phyloP scores from a whole-genome alignment of 2,888 invertebrate species.

The Bellardia bayeri region DNA sequence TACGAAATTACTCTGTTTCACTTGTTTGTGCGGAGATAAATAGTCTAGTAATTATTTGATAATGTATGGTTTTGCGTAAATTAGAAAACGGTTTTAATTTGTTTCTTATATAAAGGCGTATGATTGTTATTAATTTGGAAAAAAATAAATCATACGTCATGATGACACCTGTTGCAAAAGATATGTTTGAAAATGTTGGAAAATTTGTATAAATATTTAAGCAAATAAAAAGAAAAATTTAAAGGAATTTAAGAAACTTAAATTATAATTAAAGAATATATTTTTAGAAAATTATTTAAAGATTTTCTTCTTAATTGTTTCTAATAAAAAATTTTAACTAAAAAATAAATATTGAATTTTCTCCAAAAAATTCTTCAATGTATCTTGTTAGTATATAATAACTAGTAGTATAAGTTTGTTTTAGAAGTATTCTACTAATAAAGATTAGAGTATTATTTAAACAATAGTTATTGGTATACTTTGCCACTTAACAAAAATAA shows the following conservation, averaged over 20 bases:
- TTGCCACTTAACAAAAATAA: conserved; percentile 23
- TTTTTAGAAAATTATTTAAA: too few relatives aligned
- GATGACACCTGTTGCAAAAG: conserved; percentile 37
- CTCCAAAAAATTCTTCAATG: too few relatives aligned
- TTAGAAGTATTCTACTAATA: conserved; percentile 6
- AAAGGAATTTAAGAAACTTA: too few relatives aligned
- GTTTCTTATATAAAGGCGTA: conserved; percentile 23
- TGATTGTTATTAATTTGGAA: conserved; percentile 54
- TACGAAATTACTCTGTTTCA: background rate
- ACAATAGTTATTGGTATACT: conserved; percentile 7
- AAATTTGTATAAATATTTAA: too few relatives aligned
- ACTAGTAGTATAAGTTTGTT: background rate
- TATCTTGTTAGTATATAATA: too few relatives aligned
- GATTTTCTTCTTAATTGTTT: too few relatives aligned
- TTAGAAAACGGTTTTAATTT: conserved; percentile 41
- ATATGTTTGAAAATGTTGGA: background rate
- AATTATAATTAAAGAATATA: too few relatives aligned
- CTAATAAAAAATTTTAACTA: too few relatives aligned
- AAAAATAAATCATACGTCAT: conserved; percentile 47
- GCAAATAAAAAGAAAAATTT: too few relatives aligned
- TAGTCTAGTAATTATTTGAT: conserved; percentile 57
- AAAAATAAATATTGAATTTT: too few relatives aligned
- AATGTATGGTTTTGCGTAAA: conserved; percentile 58
- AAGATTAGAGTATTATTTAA: conserved; percentile 15
- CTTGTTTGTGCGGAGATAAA: conserved; percentile 23